These are phyloP conservation scores for Eristalinus sepulchralis DNA, from an alignment of 2,888 invertebrate species.

Conservation along the genomic window DNA sequence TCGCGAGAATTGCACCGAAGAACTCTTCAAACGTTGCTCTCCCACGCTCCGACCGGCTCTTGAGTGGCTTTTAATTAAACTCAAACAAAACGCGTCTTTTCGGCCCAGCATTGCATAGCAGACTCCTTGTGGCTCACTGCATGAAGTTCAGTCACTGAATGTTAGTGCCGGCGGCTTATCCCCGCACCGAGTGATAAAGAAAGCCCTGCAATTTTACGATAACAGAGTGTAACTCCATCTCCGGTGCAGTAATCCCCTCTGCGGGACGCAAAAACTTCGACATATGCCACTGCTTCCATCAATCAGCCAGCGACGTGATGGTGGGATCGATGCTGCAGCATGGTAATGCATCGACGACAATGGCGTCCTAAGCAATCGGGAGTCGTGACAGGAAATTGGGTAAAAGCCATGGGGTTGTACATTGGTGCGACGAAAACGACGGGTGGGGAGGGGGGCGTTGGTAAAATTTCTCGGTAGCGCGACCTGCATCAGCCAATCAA, in stretches of 20 bases:
- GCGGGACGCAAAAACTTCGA: constrained; percentile 31
- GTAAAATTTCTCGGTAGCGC: neutral
- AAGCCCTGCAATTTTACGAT: constrained; percentile 27
- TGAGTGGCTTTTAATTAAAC: constrained; percentile 29
- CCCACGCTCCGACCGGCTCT: neutral
- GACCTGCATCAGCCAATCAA: neutral
- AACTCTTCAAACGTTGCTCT: constrained; percentile 1
- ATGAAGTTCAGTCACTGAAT: neutral
- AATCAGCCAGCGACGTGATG: constrained; percentile 40
- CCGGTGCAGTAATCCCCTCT: constrained; percentile 46
- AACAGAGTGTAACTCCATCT: constrained; percentile 44
- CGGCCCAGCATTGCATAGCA: neutral
- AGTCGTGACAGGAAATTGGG: constrained; percentile 54
- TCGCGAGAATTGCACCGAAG: neutral
- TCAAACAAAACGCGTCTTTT: constrained; percentile 25
- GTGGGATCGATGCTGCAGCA: constrained; percentile 4
- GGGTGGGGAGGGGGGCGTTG: neutral
- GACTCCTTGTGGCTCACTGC: neutral
- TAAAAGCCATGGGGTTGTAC: neutral
- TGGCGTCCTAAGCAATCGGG: constrained; percentile 37
- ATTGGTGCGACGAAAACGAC: neutral
- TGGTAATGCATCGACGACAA: constrained; percentile 37
- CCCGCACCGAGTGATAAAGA: too few species aligned
- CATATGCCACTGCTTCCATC: constrained; percentile 42
- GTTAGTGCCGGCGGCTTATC: too few species aligned